phyloP scores from a whole-genome alignment of 1,140 invertebrate species.

The Drosophila repleta region DNA sequence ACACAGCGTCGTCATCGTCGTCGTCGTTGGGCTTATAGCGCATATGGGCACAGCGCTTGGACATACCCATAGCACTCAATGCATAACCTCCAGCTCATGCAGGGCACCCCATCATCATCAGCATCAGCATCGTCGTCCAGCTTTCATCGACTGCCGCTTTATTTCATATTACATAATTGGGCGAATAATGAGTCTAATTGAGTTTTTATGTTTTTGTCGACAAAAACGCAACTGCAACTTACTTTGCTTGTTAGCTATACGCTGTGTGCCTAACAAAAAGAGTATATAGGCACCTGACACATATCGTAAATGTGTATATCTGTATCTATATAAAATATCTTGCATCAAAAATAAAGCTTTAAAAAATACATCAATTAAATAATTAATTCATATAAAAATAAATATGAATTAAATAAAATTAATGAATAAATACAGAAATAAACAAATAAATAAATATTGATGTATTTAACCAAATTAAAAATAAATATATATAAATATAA shows the following conservation, averaged over 20 bases:
- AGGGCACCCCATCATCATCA: too few relatives aligned
- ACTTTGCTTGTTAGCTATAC: neutral
- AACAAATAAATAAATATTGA: too few relatives aligned
- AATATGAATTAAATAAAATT: too few relatives aligned
- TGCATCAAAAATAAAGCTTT: too few relatives aligned
- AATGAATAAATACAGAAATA: too few relatives aligned
- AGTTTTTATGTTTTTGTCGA: constrained; percentile 80
- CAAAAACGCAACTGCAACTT: constrained; percentile 29
- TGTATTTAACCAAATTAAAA: too few relatives aligned
- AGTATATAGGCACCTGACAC: neutral
- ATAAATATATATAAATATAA: too few relatives aligned
- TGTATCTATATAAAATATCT: too few relatives aligned
- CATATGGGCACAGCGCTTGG: neutral
- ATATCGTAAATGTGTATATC: too few relatives aligned
- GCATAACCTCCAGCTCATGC: neutral
- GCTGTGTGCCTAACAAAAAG: neutral
- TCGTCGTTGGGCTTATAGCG: neutral
- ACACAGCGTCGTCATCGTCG: neutral
- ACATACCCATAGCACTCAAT: neutral
- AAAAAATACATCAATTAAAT: too few relatives aligned
- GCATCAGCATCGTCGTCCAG: neutral
- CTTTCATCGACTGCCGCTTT: constrained; percentile 51
- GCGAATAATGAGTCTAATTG: constrained; percentile 84
- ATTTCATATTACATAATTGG: constrained; percentile 83
- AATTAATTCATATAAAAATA: too few relatives aligned